A percentile compares a stretch with the other conserved stretches of the same genome.
These are phyloP conservation scores for Tiaroga cobitis DNA, from an alignment of 2,797 vertebrate species.

Conservation along the genomic window DNA sequence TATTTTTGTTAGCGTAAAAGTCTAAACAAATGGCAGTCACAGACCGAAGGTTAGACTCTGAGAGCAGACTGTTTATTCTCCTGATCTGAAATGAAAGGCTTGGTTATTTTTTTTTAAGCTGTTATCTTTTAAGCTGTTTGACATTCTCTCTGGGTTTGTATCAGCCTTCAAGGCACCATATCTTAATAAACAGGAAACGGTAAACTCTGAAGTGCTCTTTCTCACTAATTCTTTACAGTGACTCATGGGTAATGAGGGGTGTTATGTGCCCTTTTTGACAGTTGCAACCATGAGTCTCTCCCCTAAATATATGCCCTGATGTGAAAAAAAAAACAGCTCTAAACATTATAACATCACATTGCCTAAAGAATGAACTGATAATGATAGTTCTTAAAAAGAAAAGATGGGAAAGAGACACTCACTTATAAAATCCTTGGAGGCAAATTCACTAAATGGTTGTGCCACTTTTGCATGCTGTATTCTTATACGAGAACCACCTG, in stretches of 20 bases:
- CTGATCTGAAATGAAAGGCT: conserved; percentile 39
- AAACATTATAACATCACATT: conserved; percentile 30
- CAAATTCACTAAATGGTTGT: conserved; percentile 1
- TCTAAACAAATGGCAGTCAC: conserved; percentile 57
- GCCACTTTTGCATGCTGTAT: background rate
- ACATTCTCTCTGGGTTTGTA: conserved; percentile 53
- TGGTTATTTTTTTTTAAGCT: conserved; percentile 24
- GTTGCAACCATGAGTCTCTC: conserved; percentile 5
- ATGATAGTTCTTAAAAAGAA: conserved; percentile 11
- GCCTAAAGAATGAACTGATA: conserved; percentile 17
- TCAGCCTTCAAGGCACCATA: conserved; percentile 55
- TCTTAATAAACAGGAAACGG: conserved; percentile 64
- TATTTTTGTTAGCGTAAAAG: conserved; percentile 54
- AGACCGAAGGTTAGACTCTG: conserved; percentile 44
- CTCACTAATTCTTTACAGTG: conserved; percentile 48
- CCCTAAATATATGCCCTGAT: conserved; percentile 34
- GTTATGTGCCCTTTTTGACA: conserved; percentile 53
- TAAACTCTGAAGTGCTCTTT: conserved; percentile 56
- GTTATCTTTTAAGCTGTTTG: conserved; percentile 48
- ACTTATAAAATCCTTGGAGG: conserved; percentile 3
- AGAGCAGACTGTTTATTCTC: conserved; percentile 59
- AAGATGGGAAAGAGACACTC: background rate
- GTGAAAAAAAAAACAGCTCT: conserved; percentile 6
- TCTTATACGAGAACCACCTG: background rate
- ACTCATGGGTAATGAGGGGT: conserved; percentile 53